These are phyloP conservation scores for Peromyscus aztecus DNA, from an alignment of 2,797 vertebrate genomes.

Conservation along the genomic window DNA sequence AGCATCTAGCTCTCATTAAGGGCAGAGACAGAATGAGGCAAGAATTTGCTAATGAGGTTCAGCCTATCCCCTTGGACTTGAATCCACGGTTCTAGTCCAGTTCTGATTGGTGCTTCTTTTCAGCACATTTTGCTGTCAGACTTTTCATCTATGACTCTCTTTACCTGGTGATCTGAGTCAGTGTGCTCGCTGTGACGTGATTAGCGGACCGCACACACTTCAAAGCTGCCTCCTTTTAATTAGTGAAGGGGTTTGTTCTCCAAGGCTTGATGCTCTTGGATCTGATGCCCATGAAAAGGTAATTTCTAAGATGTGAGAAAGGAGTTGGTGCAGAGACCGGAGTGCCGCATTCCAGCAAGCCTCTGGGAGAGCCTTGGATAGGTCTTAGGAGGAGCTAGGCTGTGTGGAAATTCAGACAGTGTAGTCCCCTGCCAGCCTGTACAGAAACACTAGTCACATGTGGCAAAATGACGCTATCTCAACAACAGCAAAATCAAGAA, in stretches of 20 bases:
- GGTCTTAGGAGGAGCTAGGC: rapidly evolving
- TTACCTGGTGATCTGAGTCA: slow-evolving; percentile 46
- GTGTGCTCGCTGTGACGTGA: not conserved
- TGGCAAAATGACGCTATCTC: not conserved
- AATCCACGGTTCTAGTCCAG: not conserved
- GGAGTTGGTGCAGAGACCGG: not conserved
- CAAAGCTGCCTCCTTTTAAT: slow-evolving; percentile 61
- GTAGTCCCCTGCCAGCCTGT: not conserved
- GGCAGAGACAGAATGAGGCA: not conserved
- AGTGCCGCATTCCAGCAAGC: not conserved
- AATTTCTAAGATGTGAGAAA: slow-evolving; percentile 50
- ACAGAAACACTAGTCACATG: rapidly evolving
- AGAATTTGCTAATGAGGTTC: slow-evolving; percentile 64
- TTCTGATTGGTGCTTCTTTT: slow-evolving; percentile 34
- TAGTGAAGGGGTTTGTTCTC: not conserved
- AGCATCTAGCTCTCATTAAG: not conserved
- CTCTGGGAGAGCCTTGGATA: not conserved
- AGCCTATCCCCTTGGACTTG: not conserved
- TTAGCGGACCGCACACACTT: slow-evolving; percentile 32
- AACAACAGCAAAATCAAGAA: not conserved
- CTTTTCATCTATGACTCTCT: slow-evolving; percentile 26
- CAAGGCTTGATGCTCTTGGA: slow-evolving; percentile 33
- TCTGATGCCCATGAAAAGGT: not conserved
- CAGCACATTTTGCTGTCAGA: not conserved
- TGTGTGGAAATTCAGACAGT: rapidly evolving